phyloP scores from a whole-genome alignment of 2,113 vertebrate genomes.

The Takifugu flavidus region DNA sequence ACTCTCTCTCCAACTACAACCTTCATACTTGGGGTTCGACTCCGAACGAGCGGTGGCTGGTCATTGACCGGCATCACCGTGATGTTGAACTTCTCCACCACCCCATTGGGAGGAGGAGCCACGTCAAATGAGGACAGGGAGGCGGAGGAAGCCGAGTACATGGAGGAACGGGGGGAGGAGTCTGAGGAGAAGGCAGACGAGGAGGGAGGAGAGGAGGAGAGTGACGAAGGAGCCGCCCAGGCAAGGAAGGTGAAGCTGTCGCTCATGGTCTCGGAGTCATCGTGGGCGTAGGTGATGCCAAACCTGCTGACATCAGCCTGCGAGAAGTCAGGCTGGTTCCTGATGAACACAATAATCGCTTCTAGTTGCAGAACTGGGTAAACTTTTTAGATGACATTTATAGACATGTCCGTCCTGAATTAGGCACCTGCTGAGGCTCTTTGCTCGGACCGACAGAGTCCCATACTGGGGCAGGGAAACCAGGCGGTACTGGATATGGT shows the following conservation, averaged over 20 bases:
- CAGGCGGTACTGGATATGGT: slow-evolving; percentile 83
- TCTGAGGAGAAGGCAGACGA: slow-evolving; percentile 46
- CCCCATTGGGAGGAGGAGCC: slow-evolving; percentile 47
- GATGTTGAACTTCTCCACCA: slow-evolving; percentile 85
- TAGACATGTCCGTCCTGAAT: background rate
- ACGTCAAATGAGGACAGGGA: slow-evolving; percentile 21
- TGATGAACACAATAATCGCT: slow-evolving; percentile 5
- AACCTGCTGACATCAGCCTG: slow-evolving; percentile 80
- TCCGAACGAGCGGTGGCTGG: slow-evolving; percentile 80
- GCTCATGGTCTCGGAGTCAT: slow-evolving; percentile 81
- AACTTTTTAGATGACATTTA: background rate
- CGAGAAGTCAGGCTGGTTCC: slow-evolving; percentile 80
- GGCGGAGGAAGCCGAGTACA: slow-evolving; percentile 43
- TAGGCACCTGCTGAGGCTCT: slow-evolving; percentile 74
- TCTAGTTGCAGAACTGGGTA: background rate
- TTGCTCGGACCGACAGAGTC: slow-evolving; percentile 73
- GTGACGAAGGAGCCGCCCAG: slow-evolving; percentile 77
- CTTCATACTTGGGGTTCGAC: slow-evolving; percentile 72
- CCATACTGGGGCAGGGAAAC: slow-evolving; percentile 78
- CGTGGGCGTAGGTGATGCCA: slow-evolving; percentile 80
- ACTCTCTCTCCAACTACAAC: slow-evolving; percentile 78
- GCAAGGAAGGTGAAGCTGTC: slow-evolving; percentile 84
- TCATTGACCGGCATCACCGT: slow-evolving; percentile 84
- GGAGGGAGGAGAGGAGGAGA: slow-evolving; percentile 49
- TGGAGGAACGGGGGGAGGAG: slow-evolving; percentile 44